Percentiles rank a stretch among this genome's conserved stretches.
These are phyloP conservation scores for Drosophila affinis DNA, from an alignment of 2,888 invertebrate genomes.

Conservation along the genomic window DNA sequence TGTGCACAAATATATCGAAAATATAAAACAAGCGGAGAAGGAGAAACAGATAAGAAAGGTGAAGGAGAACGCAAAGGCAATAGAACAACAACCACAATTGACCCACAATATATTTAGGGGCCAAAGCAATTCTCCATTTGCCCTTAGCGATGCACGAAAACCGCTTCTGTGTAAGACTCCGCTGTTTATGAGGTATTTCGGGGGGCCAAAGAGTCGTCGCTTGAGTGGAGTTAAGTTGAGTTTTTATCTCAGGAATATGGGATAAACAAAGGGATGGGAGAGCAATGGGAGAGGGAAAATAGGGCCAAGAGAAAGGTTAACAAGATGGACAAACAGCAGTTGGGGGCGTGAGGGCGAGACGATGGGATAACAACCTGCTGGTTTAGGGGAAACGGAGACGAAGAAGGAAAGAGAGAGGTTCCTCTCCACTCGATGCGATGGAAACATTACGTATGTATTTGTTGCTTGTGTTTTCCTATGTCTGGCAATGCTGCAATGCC, in stretches of 20 bases:
- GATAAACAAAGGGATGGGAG: constrained; percentile 2
- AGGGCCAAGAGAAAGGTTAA: constrained; percentile 29
- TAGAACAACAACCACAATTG: constrained; percentile 25
- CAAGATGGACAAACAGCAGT: constrained; percentile 26
- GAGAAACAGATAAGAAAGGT: constrained; percentile 11
- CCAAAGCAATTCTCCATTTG: constrained; percentile 34
- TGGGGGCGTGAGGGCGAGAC: not conserved
- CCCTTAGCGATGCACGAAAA: not conserved
- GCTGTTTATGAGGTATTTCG: constrained; percentile 23
- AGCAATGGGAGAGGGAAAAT: not conserved
- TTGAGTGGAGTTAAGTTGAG: constrained; percentile 16
- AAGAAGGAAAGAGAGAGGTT: not conserved
- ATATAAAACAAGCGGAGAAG: not conserved
- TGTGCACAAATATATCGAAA: constrained; percentile 31
- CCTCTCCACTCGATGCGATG: not conserved
- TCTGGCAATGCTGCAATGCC: not conserved
- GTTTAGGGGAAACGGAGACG: not conserved
- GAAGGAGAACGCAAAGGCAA: not conserved
- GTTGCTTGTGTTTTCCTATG: constrained; percentile 14
- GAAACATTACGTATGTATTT: constrained; percentile 8
- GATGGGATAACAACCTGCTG: constrained; percentile 12
- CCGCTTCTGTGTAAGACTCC: not conserved
- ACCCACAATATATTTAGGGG: constrained; percentile 34
- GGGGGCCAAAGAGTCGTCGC: constrained; percentile 9
- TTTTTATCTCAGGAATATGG: constrained; percentile 34